Evolutionary conservation across 2,888 invertebrate genomes (phyloP), one percentile per base, ranked within the genome.

Genomic region (Drosophila helvetica): DNA sequence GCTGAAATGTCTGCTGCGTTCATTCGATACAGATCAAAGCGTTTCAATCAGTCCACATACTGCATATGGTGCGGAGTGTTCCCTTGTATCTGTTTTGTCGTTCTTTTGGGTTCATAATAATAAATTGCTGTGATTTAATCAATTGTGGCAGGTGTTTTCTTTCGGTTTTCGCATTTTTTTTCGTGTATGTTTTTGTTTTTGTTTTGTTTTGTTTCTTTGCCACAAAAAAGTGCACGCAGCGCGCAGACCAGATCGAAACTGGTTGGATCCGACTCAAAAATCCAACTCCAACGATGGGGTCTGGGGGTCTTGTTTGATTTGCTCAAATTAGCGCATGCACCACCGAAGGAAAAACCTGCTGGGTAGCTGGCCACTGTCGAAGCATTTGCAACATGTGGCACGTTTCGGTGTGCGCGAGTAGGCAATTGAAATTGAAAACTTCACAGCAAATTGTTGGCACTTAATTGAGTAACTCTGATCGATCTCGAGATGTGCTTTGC

Each of bases 111-210:
- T 61, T 79, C 61, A 73, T 71, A 80, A 81, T 87, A 87, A 83
- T 86, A 86, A 88, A 88, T 86, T 81, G 80, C 81, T 51, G 75
- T 75, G 86, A 86, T 88, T 84, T 88, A 86, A 86, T 88, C 86
- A 88, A 86, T 88, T 86, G 81, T 81, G 88, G 86, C 86, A 86
- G 86, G 86, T 86, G 88, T 86, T 81, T 86, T 76, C 19, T 17
- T 50, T 50, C 55, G 53, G 50, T 62, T 18, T 62, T 52, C 22
- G 18, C 22, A n/a, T n/a, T n/a, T n/a, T n/a, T n/a, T n/a, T n/a
- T n/a, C n/a, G n/a, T n/a, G n/a, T n/a, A n/a, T n/a, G n/a, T n/a
- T n/a, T n/a, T 22, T 9, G 12, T 3, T 30, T 10, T 30, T 30
- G 10, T 12, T 30, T 33, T 25, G 25, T 8, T 22, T 22, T 22